These are phyloP conservation scores for Xanthia togata DNA, from an alignment of 2,888 invertebrate species.

Conservation along the genomic window DNA sequence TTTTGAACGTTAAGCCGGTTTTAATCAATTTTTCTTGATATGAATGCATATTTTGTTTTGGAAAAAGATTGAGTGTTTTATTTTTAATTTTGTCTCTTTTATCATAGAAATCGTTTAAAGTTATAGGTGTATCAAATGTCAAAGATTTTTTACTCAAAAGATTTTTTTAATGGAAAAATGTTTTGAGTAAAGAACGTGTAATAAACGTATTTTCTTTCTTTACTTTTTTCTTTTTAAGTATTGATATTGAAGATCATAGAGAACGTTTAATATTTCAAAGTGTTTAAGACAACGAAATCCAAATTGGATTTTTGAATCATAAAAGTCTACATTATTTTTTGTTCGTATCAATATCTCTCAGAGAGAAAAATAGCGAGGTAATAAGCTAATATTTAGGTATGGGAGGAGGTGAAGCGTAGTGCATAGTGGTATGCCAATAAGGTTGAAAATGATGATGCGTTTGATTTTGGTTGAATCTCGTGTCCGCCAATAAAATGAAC, in stretches of 20 bases:
- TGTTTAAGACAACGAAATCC: not conserved
- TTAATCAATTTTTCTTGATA: constrained; percentile 3
- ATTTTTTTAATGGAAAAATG: not conserved
- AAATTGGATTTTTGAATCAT: no score
- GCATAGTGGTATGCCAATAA: no score
- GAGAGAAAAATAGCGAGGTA: not conserved
- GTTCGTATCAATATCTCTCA: not conserved
- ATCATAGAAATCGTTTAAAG: not conserved
- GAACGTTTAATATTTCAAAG: not conserved
- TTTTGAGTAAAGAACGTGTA: no score
- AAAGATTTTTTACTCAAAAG: constrained; percentile 13
- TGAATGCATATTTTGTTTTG: not conserved
- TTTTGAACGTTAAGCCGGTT: not conserved
- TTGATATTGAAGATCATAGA: not conserved
- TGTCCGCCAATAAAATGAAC: no score
- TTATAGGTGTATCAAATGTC: constrained; percentile 20
- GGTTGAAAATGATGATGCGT: no score
- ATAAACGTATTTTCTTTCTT: no score
- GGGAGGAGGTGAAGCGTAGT: no score
- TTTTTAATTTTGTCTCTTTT: constrained; percentile 9
- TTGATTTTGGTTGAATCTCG: no score
- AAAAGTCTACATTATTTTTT: no score
- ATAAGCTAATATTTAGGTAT: no score
- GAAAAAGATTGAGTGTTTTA: not conserved
- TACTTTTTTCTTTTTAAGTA: not conserved